Percentiles rank a stretch among this genome's conserved stretches.
Evolutionary conservation across 2,797 vertebrate genomes (phyloP).

Genomic region (Argyrosomus regius): DNA sequence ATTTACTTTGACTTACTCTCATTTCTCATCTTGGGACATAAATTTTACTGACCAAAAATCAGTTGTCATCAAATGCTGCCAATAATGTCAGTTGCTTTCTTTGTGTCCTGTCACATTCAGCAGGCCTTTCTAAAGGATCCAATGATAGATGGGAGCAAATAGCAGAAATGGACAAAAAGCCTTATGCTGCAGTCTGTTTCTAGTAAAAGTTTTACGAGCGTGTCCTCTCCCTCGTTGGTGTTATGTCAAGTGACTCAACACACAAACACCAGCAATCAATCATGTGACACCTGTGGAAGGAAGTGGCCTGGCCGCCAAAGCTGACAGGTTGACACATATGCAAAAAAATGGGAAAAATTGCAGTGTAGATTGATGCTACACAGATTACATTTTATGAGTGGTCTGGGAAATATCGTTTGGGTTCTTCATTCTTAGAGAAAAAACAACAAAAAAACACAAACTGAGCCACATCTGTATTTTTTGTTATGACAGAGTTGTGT

Average conservation of each 20-base stretch:
- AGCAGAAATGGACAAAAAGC: slow-evolving; percentile 44
- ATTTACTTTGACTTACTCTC: slow-evolving; percentile 37
- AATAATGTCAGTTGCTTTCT: slow-evolving; percentile 36
- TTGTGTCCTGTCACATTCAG: slow-evolving; percentile 34
- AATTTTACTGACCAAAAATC: slow-evolving; percentile 11
- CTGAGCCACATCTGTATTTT: slow-evolving; percentile 58
- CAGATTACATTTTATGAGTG: slow-evolving; percentile 52
- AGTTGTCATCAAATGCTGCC: slow-evolving; percentile 19
- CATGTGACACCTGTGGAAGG: slow-evolving; percentile 51
- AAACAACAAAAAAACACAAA: slow-evolving; percentile 26
- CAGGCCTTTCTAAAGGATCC: slow-evolving; percentile 20
- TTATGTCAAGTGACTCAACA: slow-evolving; percentile 63
- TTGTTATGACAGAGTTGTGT: slow-evolving; percentile 37
- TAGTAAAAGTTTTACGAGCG: slow-evolving; percentile 60
- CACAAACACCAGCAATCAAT: slow-evolving; percentile 42
- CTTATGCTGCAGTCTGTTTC: slow-evolving; percentile 50
- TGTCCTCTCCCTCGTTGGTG: slow-evolving; percentile 55
- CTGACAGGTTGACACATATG: slow-evolving; percentile 44
- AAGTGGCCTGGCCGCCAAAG: slow-evolving; percentile 26
- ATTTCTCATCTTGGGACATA: slow-evolving; percentile 22
- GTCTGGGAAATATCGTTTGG: slow-evolving; percentile 45
- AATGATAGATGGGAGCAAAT: slow-evolving; percentile 43
- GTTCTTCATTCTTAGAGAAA: slow-evolving; percentile 32
- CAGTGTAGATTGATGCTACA: slow-evolving; percentile 30
- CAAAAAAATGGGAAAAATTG: slow-evolving; percentile 20